Base-by-base conservation (phyloP, 2,113 vertebrate species). In the Calyptomena viridis region DNA sequence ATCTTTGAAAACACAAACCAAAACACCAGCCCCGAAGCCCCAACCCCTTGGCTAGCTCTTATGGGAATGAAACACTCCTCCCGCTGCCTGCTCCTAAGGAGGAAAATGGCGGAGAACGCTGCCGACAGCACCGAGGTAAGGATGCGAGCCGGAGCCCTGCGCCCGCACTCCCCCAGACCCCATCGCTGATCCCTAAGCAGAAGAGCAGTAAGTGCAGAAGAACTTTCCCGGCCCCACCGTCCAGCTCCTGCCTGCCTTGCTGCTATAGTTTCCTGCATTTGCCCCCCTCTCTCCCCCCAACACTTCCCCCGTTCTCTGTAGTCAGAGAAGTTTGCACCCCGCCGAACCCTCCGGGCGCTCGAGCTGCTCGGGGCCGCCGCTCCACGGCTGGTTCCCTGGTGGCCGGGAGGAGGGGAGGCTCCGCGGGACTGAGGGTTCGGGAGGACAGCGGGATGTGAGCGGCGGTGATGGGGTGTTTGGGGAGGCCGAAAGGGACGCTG, bases 41-140 rank as follows among this genome's bases (percentile, higher is more conserved):
- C 96, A 97, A 97, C 98, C 98, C 98, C 97, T 94, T 75, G 95
- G 97, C 95, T 69, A 97, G 98, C 98, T 98, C 99, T 97, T 98
- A 99, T 99, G 99, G 99, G 99, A 98, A 99, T 99, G 95, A 99
- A 99, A 98, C 99, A 99, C 98, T 99, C 99, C 97, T 99, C 99
- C 97, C 99, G 99, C 97, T 99, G 99, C 97, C 98, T 99, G 98
- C 98, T 99, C 98, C 99, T 99, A 50, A 97, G 99, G 99, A 99
- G 99, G 98, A 99, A 99, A 96, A 99, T 99, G 99, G 99, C 99
- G 98, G 99, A 99, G 97, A 98, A 97, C 93, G 94, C 97, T 24
- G 96, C 98, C 68, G 99, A 99, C 91, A 98, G 93, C 98, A 94
- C 97, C 22, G 99, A 99, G 99, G 99, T 99, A 98, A 98, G 99